Evolutionary conservation across 1,140 invertebrate species (phyloP).

Genomic region (Temnothorax nylanderi): DNA sequence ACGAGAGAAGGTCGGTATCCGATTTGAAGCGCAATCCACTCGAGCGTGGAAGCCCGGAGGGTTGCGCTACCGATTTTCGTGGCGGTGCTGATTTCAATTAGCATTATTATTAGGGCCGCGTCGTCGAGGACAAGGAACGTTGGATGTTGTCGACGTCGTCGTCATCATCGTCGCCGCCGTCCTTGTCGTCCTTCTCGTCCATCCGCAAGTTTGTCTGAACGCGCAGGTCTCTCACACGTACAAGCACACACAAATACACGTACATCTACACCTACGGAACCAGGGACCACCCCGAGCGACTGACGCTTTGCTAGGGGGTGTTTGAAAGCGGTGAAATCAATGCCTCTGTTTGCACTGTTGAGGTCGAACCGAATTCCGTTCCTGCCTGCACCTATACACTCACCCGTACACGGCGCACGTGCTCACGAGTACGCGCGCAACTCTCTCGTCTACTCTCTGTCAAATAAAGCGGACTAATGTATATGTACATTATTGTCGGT

Average conservation of each 20-base stretch:
- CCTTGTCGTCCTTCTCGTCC: constrained; percentile 53
- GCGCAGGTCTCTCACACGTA: constrained; percentile 73
- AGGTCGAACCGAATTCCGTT: constrained; percentile 84
- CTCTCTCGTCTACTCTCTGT: constrained; percentile 6
- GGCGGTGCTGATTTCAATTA: constrained; percentile 81
- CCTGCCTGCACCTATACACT: constrained; percentile 71
- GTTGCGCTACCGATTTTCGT: constrained; percentile 67
- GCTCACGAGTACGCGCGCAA: constrained; percentile 19
- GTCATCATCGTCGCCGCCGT: constrained; percentile 43
- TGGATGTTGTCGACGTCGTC: constrained; percentile 67
- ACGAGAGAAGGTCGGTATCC: constrained; percentile 16
- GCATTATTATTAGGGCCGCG: constrained; percentile 83
- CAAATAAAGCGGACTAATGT: constrained; percentile 50
- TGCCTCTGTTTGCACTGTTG: constrained; percentile 85
- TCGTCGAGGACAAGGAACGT: constrained; percentile 76
- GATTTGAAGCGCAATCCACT: constrained; percentile 47
- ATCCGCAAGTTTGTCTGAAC: constrained; percentile 71
- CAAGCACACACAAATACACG: constrained; percentile 1
- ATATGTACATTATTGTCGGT: neutral
- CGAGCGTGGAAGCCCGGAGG: constrained; percentile 68
- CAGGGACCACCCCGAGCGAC: constrained; percentile 72
- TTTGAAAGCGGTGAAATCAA: constrained; percentile 86
- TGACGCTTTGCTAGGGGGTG: constrained; percentile 81
- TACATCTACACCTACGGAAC: constrained; percentile 3
- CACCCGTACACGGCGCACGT: constrained; percentile 23